These are phyloP conservation scores for Sinelater perroti DNA, from an alignment of 2,888 invertebrate genomes.

Conservation along the genomic window DNA sequence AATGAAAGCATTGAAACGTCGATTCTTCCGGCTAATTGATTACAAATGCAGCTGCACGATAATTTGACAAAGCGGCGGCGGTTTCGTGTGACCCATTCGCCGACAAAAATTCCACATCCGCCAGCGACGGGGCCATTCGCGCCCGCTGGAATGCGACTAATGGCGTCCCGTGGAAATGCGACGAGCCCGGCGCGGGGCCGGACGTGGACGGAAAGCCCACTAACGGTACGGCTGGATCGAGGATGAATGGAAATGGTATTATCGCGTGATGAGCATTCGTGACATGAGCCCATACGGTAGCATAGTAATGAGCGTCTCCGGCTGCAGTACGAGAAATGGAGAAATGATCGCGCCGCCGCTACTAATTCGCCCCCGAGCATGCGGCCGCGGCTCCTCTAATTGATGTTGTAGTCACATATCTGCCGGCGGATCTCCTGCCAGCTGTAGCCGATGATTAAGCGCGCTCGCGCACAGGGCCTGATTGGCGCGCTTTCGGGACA, in stretches of 20 bases:
- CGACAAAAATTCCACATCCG: too few relatives aligned
- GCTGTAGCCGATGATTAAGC: constrained; percentile 29
- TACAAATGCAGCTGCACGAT: too few relatives aligned
- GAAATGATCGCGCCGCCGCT: constrained; percentile 37
- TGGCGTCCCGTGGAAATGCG: background rate
- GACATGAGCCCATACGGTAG: constrained; percentile 31
- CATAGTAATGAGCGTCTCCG: constrained; percentile 29
- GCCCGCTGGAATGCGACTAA: constrained; percentile 7
- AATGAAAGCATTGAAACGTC: too few relatives aligned
- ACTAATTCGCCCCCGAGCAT: constrained; percentile 48
- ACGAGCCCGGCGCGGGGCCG: too few relatives aligned
- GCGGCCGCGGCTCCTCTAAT: constrained; percentile 51
- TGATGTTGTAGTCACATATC: constrained; percentile 55
- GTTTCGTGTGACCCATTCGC: too few relatives aligned
- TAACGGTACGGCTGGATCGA: constrained; percentile 11
- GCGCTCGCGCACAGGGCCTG: constrained; percentile 16
- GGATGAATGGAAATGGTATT: constrained; percentile 33
- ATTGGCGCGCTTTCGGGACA: background rate
- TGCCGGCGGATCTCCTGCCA: constrained; percentile 42
- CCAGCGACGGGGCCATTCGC: background rate
- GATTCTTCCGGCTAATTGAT: too few relatives aligned
- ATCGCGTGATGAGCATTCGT: constrained; percentile 30
- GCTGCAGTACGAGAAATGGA: constrained; percentile 30
- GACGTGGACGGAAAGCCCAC: background rate
- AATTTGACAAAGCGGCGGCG: too few relatives aligned